Evolutionary conservation across 2,113 vertebrate genomes (phyloP).

Genomic region (Lanius ludovicianus): DNA sequence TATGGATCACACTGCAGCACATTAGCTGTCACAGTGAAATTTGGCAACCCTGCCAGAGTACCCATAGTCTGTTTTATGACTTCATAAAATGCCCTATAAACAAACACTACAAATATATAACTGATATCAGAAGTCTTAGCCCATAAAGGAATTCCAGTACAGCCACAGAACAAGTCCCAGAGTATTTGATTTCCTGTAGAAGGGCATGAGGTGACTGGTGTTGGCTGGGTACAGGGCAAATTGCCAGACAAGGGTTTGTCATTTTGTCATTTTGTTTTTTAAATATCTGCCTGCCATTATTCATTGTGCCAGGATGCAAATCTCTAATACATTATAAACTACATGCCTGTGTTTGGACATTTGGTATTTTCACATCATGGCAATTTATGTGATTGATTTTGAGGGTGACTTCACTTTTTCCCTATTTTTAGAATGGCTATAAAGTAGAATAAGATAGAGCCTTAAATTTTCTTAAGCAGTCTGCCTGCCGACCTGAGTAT

Average conservation of each 20-base stretch:
- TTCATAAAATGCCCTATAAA: slow-evolving; percentile 1
- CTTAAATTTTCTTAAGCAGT: background rate
- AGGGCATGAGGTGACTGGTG: accelerated
- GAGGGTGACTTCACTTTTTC: background rate
- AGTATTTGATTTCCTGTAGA: background rate
- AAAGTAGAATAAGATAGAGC: background rate
- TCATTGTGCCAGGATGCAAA: background rate
- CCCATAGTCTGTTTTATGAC: background rate
- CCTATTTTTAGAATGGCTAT: background rate
- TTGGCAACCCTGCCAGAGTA: background rate
- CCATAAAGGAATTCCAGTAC: background rate
- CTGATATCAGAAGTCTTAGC: background rate
- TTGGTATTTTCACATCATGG: background rate
- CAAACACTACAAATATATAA: background rate
- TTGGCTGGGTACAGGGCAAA: background rate
- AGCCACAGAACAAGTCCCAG: background rate
- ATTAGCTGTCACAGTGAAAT: background rate
- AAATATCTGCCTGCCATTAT: background rate
- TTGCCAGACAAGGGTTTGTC: background rate
- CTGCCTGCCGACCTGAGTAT: background rate
- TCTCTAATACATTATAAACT: background rate
- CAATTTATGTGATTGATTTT: background rate
- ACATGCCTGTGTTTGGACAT: background rate
- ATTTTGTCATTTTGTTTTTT: background rate
- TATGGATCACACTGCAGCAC: background rate